Base-by-base conservation (phyloP, 2,888 invertebrate genomes). In the Cheilosia scutellata region DNA sequence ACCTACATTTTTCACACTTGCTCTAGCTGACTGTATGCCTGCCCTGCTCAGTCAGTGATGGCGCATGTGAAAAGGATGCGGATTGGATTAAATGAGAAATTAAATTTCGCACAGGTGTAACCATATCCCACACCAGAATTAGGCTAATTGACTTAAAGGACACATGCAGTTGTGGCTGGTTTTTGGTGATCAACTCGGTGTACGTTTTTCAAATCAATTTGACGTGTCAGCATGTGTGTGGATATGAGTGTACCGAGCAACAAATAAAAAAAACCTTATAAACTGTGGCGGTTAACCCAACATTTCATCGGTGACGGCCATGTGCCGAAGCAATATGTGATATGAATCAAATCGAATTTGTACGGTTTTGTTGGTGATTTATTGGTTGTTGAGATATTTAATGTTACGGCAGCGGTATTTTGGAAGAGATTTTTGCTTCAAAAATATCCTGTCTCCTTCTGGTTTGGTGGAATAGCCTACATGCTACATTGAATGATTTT, bases 91-190 rank as follows among this genome's bases (percentile, higher is more conserved):
- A 79, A 66, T 65, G 37, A 47, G 55, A 58, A 53, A 65, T 57
- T 82, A 29, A 51, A 57, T 63, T 70, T 83, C 49, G 13, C 66
- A 70, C 63, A 82, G 55, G 70, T 74, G 58, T 42, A 29, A 65
- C 57, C 44, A 25, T 53, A 11, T 55, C 40, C 55, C 20, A 27
- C n/a, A 11, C 60, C 13, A 29, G 47, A 47, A 62, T 66, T 57
- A 66, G 57, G 47, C 65, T 86, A 86, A 86, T 82, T 86, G 76
- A 72, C 71, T 66, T 44, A 42, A 68, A 51, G 80, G 71, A 68
- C 72, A 49, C 29, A 44, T 72, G 49, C 72, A 53, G 33, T 27
- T 68, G 5, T 33, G 25, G 31, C 7, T 42, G 29, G 20, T 20
- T 60, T 55, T 55, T 31, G 31, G 49, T 44, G 55, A 55, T 31